These are phyloP conservation scores for Spongilla lacustris DNA, from an alignment of 37 sponge, comb jelly and placozoan genomes.

Conservation along the genomic window DNA sequence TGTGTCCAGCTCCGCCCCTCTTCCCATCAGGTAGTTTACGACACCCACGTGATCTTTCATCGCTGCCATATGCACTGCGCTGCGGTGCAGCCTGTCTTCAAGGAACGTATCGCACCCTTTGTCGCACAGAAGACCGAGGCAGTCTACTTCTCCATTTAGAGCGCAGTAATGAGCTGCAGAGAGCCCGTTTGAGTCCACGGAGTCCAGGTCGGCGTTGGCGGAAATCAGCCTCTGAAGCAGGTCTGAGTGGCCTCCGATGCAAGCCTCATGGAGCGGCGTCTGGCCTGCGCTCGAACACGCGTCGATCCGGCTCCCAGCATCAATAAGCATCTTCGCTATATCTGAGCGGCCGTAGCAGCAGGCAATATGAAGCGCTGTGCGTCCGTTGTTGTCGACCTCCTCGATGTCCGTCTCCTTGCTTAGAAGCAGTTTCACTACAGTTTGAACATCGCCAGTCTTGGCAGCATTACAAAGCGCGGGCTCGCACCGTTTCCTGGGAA, in stretches of 20 bases:
- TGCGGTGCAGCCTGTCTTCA: conserved; percentile 56
- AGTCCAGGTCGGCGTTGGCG: conserved; percentile 54
- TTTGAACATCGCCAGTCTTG: conserved; percentile 22
- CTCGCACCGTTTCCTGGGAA: neutral
- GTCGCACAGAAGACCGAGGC: conserved; percentile 51
- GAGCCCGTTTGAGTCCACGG: conserved; percentile 48
- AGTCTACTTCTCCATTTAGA: conserved; percentile 69
- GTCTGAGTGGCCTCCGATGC: conserved; percentile 63
- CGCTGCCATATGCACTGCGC: conserved; percentile 74
- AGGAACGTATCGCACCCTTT: conserved; percentile 69
- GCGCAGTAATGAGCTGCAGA: conserved; percentile 78
- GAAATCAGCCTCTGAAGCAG: conserved; percentile 47
- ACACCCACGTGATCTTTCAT: conserved; percentile 54
- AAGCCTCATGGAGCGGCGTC: conserved; percentile 84
- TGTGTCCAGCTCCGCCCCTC: conserved; percentile 71
- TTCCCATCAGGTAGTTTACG: conserved; percentile 60
- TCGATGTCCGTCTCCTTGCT: neutral
- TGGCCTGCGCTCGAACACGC: conserved; percentile 32
- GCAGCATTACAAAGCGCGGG: neutral
- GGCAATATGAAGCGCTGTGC: conserved; percentile 69
- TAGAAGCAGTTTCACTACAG: neutral
- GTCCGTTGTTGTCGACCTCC: conserved; percentile 11
- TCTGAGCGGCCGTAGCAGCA: conserved; percentile 56
- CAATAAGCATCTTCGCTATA: conserved; percentile 46
- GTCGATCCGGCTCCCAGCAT: conserved; percentile 46